Conservation (phyloP, 2,888 invertebrate genomes). For the Venustoraphidia nigricollis region DNA sequence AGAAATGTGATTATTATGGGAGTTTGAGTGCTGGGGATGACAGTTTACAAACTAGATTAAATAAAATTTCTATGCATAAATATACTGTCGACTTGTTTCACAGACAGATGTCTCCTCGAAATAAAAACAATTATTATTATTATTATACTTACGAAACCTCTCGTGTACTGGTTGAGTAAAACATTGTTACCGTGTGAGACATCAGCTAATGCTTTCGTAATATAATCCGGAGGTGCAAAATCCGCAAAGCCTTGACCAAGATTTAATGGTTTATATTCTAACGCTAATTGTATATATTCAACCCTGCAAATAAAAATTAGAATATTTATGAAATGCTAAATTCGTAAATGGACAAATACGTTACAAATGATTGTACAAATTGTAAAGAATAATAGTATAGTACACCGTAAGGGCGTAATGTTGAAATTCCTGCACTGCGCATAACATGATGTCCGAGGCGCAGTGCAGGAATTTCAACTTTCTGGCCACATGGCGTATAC, state of each 20-base stretch:
- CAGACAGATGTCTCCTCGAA: too few species aligned
- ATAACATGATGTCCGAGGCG: too few species aligned
- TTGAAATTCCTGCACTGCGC: too few species aligned
- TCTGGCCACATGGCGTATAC: too few species aligned
- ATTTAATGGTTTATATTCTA: constrained; percentile 77
- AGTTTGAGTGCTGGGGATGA: not conserved
- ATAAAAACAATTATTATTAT: too few species aligned
- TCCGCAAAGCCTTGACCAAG: constrained; percentile 95
- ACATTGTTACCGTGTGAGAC: constrained; percentile 53
- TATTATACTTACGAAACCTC: constrained; percentile 88
- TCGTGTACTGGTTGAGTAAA: constrained; percentile 79
- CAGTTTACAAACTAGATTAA: not conserved
- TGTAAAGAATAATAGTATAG: too few species aligned
- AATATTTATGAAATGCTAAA: not conserved
- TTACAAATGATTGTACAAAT: too few species aligned
- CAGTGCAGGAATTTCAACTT: too few species aligned
- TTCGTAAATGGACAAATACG: too few species aligned
- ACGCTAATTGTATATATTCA: constrained; percentile 72
- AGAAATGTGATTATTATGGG: too few species aligned
- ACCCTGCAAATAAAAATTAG: constrained; percentile 45
- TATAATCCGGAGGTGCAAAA: constrained; percentile 70
- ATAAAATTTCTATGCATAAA: not conserved
- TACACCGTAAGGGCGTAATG: too few species aligned
- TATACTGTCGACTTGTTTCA: too few species aligned
- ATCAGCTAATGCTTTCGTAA: constrained; percentile 58